Evolutionary conservation across 2,888 invertebrate genomes (phyloP).

Genomic region (Lithophane semibrunnea): DNA sequence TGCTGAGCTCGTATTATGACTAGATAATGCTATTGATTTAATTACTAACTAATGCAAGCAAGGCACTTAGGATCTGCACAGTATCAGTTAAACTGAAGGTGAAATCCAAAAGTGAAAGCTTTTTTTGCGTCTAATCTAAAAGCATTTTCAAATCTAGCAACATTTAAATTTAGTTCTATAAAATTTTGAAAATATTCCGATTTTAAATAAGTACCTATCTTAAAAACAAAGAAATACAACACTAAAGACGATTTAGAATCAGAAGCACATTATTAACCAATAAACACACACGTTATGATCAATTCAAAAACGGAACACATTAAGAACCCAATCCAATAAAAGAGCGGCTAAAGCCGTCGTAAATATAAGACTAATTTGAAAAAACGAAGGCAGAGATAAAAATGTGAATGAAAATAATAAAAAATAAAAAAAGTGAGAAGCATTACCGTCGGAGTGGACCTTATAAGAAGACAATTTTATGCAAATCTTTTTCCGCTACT

Average conservation of each 20-base stretch:
- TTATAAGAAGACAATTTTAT: constrained; percentile 88
- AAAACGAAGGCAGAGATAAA: constrained; percentile 62
- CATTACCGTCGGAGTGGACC: constrained; percentile 75
- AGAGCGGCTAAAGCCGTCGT: constrained; percentile 50
- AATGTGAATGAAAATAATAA: constrained; percentile 68
- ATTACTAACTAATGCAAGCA: not conserved
- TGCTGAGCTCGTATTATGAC: constrained; percentile 8
- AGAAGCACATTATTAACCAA: constrained; percentile 31
- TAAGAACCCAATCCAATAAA: constrained; percentile 50
- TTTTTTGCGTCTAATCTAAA: not conserved
- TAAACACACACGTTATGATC: constrained; percentile 41
- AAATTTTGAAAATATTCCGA: not conserved
- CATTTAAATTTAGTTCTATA: not conserved
- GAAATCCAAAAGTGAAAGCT: constrained; percentile 11
- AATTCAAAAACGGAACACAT: constrained; percentile 47
- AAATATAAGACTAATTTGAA: constrained; percentile 65
- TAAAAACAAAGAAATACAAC: not conserved
- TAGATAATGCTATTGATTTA: constrained; percentile 12
- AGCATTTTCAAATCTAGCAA: not conserved
- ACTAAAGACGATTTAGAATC: not conserved
- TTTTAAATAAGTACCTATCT: not conserved
- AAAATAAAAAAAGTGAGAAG: constrained; percentile 69
- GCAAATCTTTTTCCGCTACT: constrained; percentile 88
- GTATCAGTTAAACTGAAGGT: constrained; percentile 29
- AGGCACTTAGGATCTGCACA: constrained; percentile 16